Evolutionary conservation across 2,113 vertebrate genomes (phyloP).

Genomic region (Plectropomus leopardus): DNA sequence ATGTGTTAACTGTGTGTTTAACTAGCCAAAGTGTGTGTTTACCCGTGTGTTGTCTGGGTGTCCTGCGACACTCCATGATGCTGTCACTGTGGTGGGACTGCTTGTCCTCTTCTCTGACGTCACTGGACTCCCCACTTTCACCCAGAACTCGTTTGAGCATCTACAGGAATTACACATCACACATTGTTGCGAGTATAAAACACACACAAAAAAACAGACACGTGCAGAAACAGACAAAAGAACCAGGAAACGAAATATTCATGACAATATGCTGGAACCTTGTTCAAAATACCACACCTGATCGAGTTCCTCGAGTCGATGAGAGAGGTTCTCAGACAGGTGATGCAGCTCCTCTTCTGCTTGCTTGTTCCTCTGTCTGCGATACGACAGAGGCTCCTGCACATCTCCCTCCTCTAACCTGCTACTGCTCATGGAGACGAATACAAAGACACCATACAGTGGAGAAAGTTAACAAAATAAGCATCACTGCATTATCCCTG

Average conservation of each 20-base stretch:
- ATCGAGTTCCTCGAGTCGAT: slow-evolving; percentile 90
- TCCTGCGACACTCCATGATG: slow-evolving; percentile 82
- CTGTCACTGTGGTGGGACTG: slow-evolving; percentile 91
- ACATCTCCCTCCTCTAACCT: slow-evolving; percentile 7
- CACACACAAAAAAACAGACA: neutral
- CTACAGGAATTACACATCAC: slow-evolving; percentile 71
- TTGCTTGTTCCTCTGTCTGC: slow-evolving; percentile 80
- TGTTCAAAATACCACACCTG: slow-evolving; percentile 79
- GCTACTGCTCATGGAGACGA: slow-evolving; percentile 5
- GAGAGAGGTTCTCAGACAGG: slow-evolving; percentile 90
- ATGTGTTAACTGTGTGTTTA: neutral
- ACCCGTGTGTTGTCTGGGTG: slow-evolving; percentile 82
- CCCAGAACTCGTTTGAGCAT: slow-evolving; percentile 91
- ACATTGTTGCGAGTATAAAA: neutral
- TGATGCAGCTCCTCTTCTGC: slow-evolving; percentile 87
- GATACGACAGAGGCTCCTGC: slow-evolving; percentile 73
- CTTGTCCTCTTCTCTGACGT: slow-evolving; percentile 84
- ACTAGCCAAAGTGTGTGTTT: slow-evolving; percentile 67
- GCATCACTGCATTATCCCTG: neutral
- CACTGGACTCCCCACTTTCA: slow-evolving; percentile 63
- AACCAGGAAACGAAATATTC: neutral
- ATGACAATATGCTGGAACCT: neutral
- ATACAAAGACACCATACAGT: neutral
- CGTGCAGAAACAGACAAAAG: neutral
- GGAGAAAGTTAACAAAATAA: neutral